Evolutionary conservation across 2,113 vertebrate species (phyloP).

Genomic region (Mirounga angustirostris): DNA sequence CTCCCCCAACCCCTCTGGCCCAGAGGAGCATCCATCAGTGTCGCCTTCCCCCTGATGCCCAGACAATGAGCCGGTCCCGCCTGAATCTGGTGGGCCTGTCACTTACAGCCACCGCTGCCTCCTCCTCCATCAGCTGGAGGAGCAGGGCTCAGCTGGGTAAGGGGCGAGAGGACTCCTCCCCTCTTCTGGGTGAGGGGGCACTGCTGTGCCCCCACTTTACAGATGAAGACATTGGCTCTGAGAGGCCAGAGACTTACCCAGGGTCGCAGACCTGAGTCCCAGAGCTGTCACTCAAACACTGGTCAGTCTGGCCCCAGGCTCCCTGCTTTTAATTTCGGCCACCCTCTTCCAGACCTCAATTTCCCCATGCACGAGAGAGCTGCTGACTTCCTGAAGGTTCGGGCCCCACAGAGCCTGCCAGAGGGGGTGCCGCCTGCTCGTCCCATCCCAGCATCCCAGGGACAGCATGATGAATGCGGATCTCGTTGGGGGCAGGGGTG

Average conservation of each 20-base stretch:
- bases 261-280: not conserved
- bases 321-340: not conserved
- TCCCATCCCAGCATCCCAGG: not conserved
- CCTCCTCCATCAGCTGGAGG: not conserved
- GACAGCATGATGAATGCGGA: slow-evolving; percentile 62
- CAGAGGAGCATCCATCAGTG: slow-evolving; percentile 14
- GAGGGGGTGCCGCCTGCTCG: not conserved
- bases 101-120: not conserved
- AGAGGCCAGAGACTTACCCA: not conserved
- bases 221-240: not conserved
- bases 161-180: accelerated
- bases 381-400: not conserved
- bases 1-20: not conserved
- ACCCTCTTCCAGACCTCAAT: not conserved
- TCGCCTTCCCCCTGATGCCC: slow-evolving; percentile 10
- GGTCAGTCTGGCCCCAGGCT: not conserved
- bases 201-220: not conserved
- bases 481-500: not conserved
- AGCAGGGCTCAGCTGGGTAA: accelerated
- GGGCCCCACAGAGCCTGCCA: not conserved
- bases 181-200: not conserved
- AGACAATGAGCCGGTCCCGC: slow-evolving; percentile 24
- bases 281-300: not conserved
- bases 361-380: not conserved
- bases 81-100: not conserved